A percentile compares a stretch with the other conserved stretches of the same genome.
phyloP scores from a whole-genome alignment of 2,113 vertebrate genomes.

The Entosphenus tridentatus region DNA sequence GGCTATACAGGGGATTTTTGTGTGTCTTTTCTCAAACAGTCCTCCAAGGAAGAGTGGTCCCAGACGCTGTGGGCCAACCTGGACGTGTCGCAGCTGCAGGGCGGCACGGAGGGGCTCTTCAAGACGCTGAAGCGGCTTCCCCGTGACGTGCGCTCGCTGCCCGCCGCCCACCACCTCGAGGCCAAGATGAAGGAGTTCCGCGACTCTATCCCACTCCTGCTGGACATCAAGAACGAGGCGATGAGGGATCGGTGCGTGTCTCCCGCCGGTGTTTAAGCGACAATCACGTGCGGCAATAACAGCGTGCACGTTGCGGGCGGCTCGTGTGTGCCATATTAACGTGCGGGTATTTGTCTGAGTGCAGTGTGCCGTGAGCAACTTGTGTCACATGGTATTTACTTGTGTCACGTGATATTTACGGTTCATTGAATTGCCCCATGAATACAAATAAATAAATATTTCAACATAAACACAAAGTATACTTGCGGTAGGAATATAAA shows the following conservation, averaged over 20 bases:
- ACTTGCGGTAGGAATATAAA: no score
- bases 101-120: conserved; percentile 46
- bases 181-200: conserved; percentile 60
- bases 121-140: conserved; percentile 42
- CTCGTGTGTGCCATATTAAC: no score
- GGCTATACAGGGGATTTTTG: no score
- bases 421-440: no score
- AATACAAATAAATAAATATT: no score
- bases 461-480: no score
- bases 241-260: conserved; percentile 55
- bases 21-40: not conserved
- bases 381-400: no score
- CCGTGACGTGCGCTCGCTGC: conserved; percentile 28
- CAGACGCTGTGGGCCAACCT: conserved; percentile 68
- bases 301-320: no score
- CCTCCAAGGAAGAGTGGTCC: conserved; percentile 62
- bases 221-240: conserved; percentile 77
- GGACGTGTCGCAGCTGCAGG: conserved; percentile 52
- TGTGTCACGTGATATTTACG: no score
- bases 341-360: no score
- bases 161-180: conserved; percentile 36
- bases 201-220: conserved; percentile 57
- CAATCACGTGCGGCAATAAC: no score
- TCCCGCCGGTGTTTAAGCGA: not conserved
- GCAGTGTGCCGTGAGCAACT: no score